Evolutionary conservation across 1,140 invertebrate species (phyloP), one percentile per base, ranked within the genome.

Genomic region (Pomacea maculata): DNA sequence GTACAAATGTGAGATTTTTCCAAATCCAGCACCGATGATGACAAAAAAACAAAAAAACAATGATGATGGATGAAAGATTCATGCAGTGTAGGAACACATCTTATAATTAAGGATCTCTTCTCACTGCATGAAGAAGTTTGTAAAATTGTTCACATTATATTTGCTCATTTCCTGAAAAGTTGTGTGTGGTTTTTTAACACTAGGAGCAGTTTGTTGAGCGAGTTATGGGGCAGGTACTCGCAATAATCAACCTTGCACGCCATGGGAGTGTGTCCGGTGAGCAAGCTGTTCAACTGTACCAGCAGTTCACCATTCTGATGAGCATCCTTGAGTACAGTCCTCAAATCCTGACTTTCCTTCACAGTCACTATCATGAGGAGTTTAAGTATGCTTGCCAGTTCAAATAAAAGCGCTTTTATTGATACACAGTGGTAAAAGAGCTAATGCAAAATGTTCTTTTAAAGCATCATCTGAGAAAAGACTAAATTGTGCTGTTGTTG

Each of bases 191-290:
- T 87, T 14, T 82, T 45, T 45, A 0, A 45, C 34, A 45, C 34
- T 45, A 91, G 90, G 88, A 90, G 67, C 86, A 84, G 75, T 91
- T 90, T 86, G 83, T 89, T 6, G 88, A 90, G 45, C 82, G 86
- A n/a, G 75, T 90, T 14, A 85, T 90, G 55, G 72, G 81, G 17
- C 85, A 88, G 79, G 83, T 90, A 55, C 82, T 91, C 84, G 84
- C 85, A 72, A 76, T 89, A 76, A 84, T 91, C 34, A 83, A 84
- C 65, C 88, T 89, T 25, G 83, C 85, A 14, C 82, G 83, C n/a
- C 80, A 80, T 75, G 88, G 87, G 10, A 75, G 83, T 25, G 80
- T 91, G 54, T 82, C 84, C 25, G 89, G 89, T 25, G 70, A 83
- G 54, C 88, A 90, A 34, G 86, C 89, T 0, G 85, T 91, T 5